phyloP scores from a whole-genome alignment of 2,113 vertebrate species.

The Nesoenas mayeri region DNA sequence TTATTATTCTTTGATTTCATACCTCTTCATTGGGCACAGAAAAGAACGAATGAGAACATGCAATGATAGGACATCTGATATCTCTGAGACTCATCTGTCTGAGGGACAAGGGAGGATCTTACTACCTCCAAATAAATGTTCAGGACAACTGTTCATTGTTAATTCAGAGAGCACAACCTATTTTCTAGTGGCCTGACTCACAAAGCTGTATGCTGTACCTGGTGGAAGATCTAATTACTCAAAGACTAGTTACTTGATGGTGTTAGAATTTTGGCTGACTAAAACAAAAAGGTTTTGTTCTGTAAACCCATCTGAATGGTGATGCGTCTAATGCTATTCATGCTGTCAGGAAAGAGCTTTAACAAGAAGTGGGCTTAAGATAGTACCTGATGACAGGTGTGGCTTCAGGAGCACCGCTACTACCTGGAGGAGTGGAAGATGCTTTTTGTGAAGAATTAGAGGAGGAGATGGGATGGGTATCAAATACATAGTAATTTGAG shows the following conservation, averaged over 20 bases:
- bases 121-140: not conserved
- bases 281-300: conserved; percentile 16
- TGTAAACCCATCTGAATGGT: not conserved
- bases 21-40: not conserved
- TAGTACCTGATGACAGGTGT: not conserved
- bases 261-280: not conserved
- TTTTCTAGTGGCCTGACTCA: not conserved
- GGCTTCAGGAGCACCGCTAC: not conserved
- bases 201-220: not conserved
- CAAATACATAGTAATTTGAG: not conserved
- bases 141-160: conserved; percentile 7
- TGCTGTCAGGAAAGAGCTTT: not conserved
- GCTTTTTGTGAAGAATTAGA: not conserved
- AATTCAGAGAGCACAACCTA: not conserved
- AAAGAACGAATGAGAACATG: not conserved
- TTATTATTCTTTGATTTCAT: not conserved
- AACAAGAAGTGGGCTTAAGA: not conserved
- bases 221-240: not conserved
- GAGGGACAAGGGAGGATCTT: not conserved
- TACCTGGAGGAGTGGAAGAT: not conserved
- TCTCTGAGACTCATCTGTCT: not conserved
- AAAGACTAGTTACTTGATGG: not conserved
- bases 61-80: not conserved
- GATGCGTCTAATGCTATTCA: not conserved
- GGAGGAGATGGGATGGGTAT: not conserved